These are phyloP conservation scores for Cetoscarus ocellatus DNA, from an alignment of 2,797 vertebrate species.

Conservation along the genomic window DNA sequence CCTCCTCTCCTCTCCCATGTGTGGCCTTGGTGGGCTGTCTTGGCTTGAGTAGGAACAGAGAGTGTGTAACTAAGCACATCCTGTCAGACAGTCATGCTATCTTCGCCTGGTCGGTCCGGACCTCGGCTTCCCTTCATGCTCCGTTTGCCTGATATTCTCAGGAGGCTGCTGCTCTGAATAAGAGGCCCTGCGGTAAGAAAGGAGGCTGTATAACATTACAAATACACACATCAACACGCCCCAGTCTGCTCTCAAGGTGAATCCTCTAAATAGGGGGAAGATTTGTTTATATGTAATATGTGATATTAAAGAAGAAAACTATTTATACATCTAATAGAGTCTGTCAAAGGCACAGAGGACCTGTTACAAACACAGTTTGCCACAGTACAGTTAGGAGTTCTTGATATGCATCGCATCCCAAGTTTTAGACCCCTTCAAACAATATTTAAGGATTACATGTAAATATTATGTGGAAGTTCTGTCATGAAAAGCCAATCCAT, in stretches of 20 bases:
- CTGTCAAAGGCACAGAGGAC: background rate
- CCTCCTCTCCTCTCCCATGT: constrained; percentile 61
- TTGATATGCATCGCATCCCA: background rate
- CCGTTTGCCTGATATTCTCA: constrained; percentile 79
- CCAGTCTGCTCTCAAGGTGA: constrained; percentile 45
- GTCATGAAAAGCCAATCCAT: too few relatives aligned
- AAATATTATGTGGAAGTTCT: too few relatives aligned
- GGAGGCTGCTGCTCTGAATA: constrained; percentile 74
- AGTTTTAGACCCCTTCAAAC: too few relatives aligned
- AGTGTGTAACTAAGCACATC: constrained; percentile 88
- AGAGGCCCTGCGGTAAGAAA: constrained; percentile 58
- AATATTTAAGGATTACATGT: too few relatives aligned
- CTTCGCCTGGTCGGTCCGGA: constrained; percentile 77
- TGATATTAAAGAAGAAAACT: constrained; percentile 9
- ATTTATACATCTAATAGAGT: constrained; percentile 1
- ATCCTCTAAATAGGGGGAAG: constrained; percentile 30
- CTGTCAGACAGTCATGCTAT: constrained; percentile 87
- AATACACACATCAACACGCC: constrained; percentile 44
- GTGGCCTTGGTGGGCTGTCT: constrained; percentile 77
- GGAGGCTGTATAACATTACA: constrained; percentile 55
- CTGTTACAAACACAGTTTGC: background rate
- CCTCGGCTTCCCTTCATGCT: constrained; percentile 85
- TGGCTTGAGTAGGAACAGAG: constrained; percentile 77
- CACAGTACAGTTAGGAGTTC: background rate
- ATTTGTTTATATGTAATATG: constrained; percentile 33